These are phyloP conservation scores for Festucalex cinctus DNA, from an alignment of 2,113 vertebrate species.

Conservation along the genomic window DNA sequence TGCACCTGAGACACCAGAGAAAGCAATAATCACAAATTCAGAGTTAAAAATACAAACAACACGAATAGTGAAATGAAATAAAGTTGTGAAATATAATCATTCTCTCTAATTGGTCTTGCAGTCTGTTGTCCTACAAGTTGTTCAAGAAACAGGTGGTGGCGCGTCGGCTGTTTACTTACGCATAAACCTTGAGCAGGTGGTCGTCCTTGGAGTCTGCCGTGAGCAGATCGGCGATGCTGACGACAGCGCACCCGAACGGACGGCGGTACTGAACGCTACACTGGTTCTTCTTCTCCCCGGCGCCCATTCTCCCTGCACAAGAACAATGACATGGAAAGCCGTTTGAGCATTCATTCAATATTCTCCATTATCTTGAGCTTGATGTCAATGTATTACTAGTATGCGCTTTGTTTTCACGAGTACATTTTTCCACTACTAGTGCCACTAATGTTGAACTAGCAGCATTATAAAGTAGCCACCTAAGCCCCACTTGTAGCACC, in stretches of 20 bases:
- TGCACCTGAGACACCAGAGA: slow-evolving; percentile 78
- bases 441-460: too few relatives aligned
- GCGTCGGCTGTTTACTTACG: slow-evolving; percentile 76
- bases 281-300: slow-evolving; percentile 94
- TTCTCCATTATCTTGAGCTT: too few relatives aligned
- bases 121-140: neutral
- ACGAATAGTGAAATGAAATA: neutral
- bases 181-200: slow-evolving; percentile 94
- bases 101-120: neutral
- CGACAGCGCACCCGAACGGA: slow-evolving; percentile 92
- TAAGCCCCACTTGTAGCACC: too few relatives aligned
- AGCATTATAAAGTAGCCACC: too few relatives aligned
- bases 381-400: too few relatives aligned
- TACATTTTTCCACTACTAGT: too few relatives aligned
- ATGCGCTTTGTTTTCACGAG: too few relatives aligned
- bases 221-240: slow-evolving; percentile 94
- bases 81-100: neutral
- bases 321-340: neutral
- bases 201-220: slow-evolving; percentile 94
- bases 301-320: slow-evolving; percentile 88
- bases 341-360: too few relatives aligned
- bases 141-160: neutral
- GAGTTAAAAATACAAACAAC: neutral
- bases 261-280: slow-evolving; percentile 88
- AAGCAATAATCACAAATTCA: neutral